Base-by-base conservation (phyloP, 2,888 invertebrate genomes). In the Catotricha subobsoleta region DNA sequence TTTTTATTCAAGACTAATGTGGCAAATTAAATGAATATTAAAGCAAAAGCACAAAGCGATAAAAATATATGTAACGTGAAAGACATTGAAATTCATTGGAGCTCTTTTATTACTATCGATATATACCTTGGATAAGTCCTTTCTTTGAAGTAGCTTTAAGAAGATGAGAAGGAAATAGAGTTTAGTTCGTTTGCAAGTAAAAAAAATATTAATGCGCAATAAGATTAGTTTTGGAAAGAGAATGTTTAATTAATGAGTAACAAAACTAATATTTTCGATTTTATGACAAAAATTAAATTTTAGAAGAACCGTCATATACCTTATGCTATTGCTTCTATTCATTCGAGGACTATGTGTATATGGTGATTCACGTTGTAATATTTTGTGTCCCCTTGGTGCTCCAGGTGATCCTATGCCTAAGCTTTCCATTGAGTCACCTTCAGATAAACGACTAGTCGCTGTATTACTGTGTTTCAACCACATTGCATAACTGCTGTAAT, bases 301-400 rank as follows among this genome's bases (percentile, higher is more conserved):
- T 13, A 6, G 5, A 7, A 30, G 23, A 12, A 12, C 18, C 16
- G 16, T 39, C 5, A 12, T 19, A 67, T 66, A 87, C 87, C 88
- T 86, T 65, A 88, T 88, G 59, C 87, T 88, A 67, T 88, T 90
- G 68, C 88, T 88, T 58, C 88, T 70, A 65, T 84, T 86, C 51
- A 87, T 68, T 56, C 86, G 69, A 48, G 71, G 60, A 52, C 62
- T 67, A 55, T 72, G 72, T 52, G 69, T 68, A 45, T 61, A 62
- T 10, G 60, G 56, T 15, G 62, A 60, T 43, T 62, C 61, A 13
- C 58, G 59, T 47, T 59, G 59, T 38, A 62, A 50, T 50, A 62
- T 56, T 48, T 62, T 61, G 46, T 62, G 62, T 40, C 55, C 56
- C 25, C 44, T 33, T 13, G 28, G 20, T n/a, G 20, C 29, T 48